Evolutionary conservation across 2,888 invertebrate species (phyloP), one percentile per base, ranked within the genome.

Genomic region (Cephus runcator): DNA sequence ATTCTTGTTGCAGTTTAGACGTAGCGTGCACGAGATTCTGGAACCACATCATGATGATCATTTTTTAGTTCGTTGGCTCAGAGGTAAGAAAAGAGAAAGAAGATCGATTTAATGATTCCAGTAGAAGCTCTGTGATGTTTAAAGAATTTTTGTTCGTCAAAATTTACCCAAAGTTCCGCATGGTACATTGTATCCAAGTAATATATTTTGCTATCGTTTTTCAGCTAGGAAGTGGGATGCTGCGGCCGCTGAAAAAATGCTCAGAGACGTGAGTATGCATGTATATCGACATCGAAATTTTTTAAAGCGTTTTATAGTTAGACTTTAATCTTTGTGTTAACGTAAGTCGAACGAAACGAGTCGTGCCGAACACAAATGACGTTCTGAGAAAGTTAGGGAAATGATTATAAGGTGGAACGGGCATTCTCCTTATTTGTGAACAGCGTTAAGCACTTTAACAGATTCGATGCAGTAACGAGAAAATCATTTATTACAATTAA

Each of bases 191-290:
- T 15, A 73, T 74, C 11, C 9, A 40, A 4, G 56, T 40, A 36
- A 30, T 78, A 33, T 30, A 31, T 69, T 33, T 56, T 23, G 2
- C 23, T 23, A 23, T 56, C 23, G 2, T 56, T 56, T 56, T 56
- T 56, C 2, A 97, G 98, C 98, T 3, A 93, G 98, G 88, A 96
- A 96, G 92, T 98, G 97, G 95, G 95, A 98, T 89, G 89, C 95
- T 1, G 95, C 94, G 76, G 97, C 96, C n/a, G 97, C 98, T 0
- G 98, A 98, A 91, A 96, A 96, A 92, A 98, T 98, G 98, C 92
- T 98, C 3, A 93, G 97, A 92, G 95, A 96, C 88, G 98, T 98
- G 93, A 94, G 95, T 94, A 85, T 33, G 71, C 73, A 15, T 79
- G 56, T 23, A 56, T 56, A 56, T 23, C 9, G 56, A 23, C 9